These are phyloP conservation scores for Bembecia ichneumoniformis DNA, from an alignment of 2,888 invertebrate genomes.

Conservation along the genomic window DNA sequence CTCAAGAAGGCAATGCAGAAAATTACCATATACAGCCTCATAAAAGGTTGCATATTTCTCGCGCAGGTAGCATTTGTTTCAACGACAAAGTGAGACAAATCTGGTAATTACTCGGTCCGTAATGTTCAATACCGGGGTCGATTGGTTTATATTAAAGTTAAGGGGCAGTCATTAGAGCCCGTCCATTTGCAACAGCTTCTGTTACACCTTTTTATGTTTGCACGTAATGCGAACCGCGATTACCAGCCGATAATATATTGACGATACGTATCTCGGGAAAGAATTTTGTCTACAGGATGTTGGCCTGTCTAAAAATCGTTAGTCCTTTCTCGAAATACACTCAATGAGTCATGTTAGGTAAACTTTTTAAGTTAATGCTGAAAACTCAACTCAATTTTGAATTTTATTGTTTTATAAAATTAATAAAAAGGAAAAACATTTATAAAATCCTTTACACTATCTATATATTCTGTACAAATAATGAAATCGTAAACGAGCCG, in stretches of 20 bases:
- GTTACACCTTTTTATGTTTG: conserved; percentile 58
- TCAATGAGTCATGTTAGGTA: too few relatives aligned
- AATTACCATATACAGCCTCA: too few relatives aligned
- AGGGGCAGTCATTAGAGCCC: conserved; percentile 52
- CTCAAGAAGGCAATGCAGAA: too few relatives aligned
- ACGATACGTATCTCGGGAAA: conserved; percentile 23
- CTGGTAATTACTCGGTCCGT: conserved; percentile 42
- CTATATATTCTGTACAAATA: too few relatives aligned
- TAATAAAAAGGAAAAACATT: too few relatives aligned
- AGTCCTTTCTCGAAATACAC: too few relatives aligned
- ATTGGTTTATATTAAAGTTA: conserved; percentile 48
- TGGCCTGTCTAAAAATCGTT: conserved; percentile 1
- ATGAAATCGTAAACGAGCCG: too few relatives aligned
- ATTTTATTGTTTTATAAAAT: too few relatives aligned
- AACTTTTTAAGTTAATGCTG: too few relatives aligned
- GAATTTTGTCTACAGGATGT: conserved; percentile 39
- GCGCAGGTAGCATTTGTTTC: conserved; percentile 4
- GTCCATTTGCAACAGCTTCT: conserved; percentile 54
- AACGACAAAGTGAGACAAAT: conserved; percentile 37
- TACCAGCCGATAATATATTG: conserved; percentile 47
- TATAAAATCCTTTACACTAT: too few relatives aligned
- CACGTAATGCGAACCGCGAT: conserved; percentile 33
- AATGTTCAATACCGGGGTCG: conserved; percentile 28
- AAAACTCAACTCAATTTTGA: too few relatives aligned
- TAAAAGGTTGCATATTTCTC: too few relatives aligned